Percentiles rank a stretch among this genome's conserved stretches.
These are phyloP conservation scores for Neosalanx taihuensis DNA, from an alignment of 2,797 vertebrate genomes.

Conservation along the genomic window DNA sequence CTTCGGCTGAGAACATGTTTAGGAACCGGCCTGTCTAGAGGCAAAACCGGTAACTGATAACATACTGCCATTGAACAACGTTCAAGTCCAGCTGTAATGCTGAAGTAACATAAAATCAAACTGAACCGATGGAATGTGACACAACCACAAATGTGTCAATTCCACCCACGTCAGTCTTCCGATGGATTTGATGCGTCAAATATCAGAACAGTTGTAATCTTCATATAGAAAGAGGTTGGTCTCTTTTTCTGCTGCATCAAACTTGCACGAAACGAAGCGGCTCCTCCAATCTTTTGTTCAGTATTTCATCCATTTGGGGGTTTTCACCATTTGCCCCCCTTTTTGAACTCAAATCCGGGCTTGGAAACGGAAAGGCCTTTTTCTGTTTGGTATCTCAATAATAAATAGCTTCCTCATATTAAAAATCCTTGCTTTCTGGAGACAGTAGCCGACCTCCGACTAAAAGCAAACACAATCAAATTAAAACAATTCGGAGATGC, in stretches of 20 bases:
- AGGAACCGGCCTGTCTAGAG: constrained; percentile 84
- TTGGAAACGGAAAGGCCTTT: constrained; percentile 33
- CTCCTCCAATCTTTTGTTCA: constrained; percentile 14
- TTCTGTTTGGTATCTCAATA: constrained; percentile 30
- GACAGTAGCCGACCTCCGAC: background rate
- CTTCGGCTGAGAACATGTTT: constrained; percentile 84
- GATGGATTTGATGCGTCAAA: constrained; percentile 4
- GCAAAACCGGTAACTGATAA: constrained; percentile 84
- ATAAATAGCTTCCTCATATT: constrained; percentile 43
- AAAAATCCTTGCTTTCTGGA: constrained; percentile 16
- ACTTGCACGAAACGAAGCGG: constrained; percentile 11
- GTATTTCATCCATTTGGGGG: constrained; percentile 17
- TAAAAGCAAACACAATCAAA: constrained; percentile 7
- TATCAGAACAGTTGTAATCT: constrained; percentile 12
- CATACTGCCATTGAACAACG: constrained; percentile 81
- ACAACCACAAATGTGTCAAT: constrained; percentile 17
- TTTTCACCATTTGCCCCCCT: constrained; percentile 21
- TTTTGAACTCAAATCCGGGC: constrained; percentile 33
- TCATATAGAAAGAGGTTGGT: constrained; percentile 20
- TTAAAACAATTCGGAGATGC: background rate
- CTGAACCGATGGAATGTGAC: background rate
- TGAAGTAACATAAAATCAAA: constrained; percentile 5
- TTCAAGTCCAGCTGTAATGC: constrained; percentile 21
- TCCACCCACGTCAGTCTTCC: constrained; percentile 5
- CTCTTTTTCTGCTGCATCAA: constrained; percentile 16